phyloP scores from a whole-genome alignment of 2,888 invertebrate genomes.

The Sminthurides aquaticus region DNA sequence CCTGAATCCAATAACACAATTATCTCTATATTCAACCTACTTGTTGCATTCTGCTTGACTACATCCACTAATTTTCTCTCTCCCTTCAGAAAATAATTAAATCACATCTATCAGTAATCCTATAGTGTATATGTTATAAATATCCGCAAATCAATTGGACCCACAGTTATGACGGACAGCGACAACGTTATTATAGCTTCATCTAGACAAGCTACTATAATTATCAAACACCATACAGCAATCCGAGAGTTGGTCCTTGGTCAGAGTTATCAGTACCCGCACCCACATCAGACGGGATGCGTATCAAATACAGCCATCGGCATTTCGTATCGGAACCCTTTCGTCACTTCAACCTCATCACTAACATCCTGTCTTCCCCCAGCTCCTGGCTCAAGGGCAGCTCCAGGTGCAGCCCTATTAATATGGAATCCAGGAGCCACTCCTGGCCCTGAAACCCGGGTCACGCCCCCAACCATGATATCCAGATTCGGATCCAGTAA shows the following conservation, averaged over 20 bases:
- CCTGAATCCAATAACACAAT: no score
- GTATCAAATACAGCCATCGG: constrained; percentile 18
- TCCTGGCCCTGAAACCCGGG: background rate
- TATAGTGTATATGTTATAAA: no score
- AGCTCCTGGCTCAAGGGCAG: background rate
- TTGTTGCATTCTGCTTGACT: background rate
- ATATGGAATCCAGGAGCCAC: background rate
- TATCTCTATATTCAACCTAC: background rate
- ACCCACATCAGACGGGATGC: constrained; percentile 17
- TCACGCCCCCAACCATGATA: background rate
- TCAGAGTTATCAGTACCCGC: no score
- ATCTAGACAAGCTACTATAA: no score
- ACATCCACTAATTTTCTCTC: background rate
- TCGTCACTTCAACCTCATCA: background rate
- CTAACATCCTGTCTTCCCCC: background rate
- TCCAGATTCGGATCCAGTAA: constrained; percentile 8
- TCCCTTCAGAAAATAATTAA: background rate
- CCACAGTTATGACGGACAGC: no score
- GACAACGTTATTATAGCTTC: no score
- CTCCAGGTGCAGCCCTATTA: constrained; percentile 1
- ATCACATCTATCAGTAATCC: background rate
- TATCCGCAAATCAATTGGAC: no score
- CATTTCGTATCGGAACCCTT: constrained; percentile 1
- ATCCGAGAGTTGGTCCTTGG: no score
- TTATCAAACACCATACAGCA: no score